Percentiles rank a stretch among this genome's conserved stretches.
phyloP scores from a whole-genome alignment of 2,888 invertebrate genomes.

The Priocnemis perturbator region DNA sequence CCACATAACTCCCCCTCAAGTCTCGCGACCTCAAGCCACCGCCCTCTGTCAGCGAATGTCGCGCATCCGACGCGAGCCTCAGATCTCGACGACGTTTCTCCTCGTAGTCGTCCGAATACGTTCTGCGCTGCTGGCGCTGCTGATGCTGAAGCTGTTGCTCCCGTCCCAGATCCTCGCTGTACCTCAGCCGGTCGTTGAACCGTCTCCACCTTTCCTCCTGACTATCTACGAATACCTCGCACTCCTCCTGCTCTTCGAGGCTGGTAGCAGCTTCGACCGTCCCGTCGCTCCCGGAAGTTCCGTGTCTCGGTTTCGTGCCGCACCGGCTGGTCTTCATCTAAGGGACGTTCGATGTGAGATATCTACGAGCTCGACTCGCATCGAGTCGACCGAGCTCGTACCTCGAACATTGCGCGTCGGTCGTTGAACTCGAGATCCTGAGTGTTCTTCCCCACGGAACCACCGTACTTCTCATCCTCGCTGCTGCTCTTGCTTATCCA shows the following conservation, averaged over 20 bases:
- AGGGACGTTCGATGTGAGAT: constrained; percentile 15
- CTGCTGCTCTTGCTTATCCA: constrained; percentile 64
- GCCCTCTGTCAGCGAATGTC: no score
- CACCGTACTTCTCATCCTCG: constrained; percentile 51
- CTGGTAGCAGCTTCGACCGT: background rate
- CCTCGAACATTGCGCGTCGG: constrained; percentile 42
- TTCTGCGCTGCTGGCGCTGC: constrained; percentile 52
- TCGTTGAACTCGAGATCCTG: constrained; percentile 66
- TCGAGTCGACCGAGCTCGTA: constrained; percentile 19
- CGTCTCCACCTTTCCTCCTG: constrained; percentile 50
- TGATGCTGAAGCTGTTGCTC: background rate
- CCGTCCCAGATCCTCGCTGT: constrained; percentile 50
- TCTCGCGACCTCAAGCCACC: constrained; percentile 27
- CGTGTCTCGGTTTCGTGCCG: no score
- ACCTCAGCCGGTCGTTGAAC: constrained; percentile 51
- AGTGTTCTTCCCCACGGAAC: constrained; percentile 51
- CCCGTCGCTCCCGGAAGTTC: no score
- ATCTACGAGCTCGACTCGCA: constrained; percentile 9
- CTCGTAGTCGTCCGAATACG: constrained; percentile 65
- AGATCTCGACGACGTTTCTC: constrained; percentile 42
- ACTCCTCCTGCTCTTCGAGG: background rate
- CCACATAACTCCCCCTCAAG: constrained; percentile 36
- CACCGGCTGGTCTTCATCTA: constrained; percentile 8
- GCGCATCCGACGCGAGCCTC: constrained; percentile 39
- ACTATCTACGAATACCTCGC: constrained; percentile 30